A percentile compares a stretch with the other conserved stretches of the same genome.
Evolutionary conservation across 2,113 vertebrate genomes (phyloP).

Genomic region (Opisthocomus hoazin): DNA sequence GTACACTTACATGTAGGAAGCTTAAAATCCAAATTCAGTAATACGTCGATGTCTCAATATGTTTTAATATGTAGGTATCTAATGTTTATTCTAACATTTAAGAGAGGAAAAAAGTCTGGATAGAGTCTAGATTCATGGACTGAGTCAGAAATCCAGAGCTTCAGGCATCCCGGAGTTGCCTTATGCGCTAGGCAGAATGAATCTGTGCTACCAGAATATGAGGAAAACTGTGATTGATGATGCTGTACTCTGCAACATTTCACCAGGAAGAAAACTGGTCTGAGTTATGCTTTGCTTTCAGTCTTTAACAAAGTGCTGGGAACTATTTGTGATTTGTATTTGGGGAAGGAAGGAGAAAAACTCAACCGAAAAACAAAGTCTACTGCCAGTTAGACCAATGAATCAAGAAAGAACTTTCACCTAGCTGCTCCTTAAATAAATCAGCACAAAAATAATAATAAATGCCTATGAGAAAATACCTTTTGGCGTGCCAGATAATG

Average conservation of each 20-base stretch:
- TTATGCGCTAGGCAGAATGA: not conserved
- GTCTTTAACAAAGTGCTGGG: not conserved
- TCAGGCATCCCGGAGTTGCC: not conserved
- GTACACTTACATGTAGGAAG: not conserved
- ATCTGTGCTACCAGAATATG: not conserved
- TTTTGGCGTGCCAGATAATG: not conserved
- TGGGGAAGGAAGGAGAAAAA: not conserved
- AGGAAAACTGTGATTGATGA: not conserved
- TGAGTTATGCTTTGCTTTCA: not conserved
- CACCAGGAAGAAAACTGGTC: not conserved
- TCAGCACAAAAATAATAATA: not conserved
- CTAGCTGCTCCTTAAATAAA: not conserved
- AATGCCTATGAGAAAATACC: not conserved
- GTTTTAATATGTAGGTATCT: not conserved
- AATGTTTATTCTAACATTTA: not conserved
- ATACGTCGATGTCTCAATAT: not conserved
- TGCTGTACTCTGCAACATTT: not conserved
- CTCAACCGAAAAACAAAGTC: not conserved
- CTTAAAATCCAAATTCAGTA: not conserved
- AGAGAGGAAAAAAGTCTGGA: not conserved
- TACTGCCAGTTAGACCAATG: not conserved
- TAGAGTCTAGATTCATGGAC: not conserved
- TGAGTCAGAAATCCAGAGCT: not conserved
- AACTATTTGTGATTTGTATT: not conserved
- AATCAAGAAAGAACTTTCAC: not conserved